Conservation (phyloP, 2,797 vertebrate genomes). For the Arctocebus calabarensis region DNA sequence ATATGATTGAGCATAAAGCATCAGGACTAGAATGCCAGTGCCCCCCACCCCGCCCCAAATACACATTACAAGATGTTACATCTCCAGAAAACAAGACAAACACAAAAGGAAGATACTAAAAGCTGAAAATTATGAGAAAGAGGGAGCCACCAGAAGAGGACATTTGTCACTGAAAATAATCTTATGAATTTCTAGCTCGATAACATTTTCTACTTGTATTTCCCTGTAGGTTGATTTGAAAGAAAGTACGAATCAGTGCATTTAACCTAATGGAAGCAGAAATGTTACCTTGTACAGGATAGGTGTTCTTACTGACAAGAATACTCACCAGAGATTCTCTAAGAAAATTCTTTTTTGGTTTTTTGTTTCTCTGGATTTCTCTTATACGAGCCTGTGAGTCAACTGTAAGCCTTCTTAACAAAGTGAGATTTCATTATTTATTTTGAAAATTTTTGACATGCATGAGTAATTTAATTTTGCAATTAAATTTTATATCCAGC, state of each 20-base stretch:
- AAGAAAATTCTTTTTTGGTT: background rate
- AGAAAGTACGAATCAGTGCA: slow-evolving; percentile 19
- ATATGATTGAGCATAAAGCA: background rate
- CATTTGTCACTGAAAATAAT: background rate
- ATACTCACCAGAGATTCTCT: slow-evolving; percentile 14
- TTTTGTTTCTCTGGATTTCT: background rate
- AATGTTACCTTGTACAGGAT: background rate
- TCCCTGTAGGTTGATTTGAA: background rate
- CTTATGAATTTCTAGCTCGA: background rate
- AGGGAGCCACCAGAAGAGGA: fast-evolving
- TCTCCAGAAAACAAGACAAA: slow-evolving; percentile 3
- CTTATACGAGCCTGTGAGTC: background rate
- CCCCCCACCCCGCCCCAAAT: background rate
- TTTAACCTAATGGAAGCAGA: background rate
- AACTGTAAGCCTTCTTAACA: slow-evolving; percentile 35
- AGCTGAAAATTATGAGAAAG: background rate
- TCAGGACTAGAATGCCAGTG: background rate
- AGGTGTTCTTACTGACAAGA: background rate
- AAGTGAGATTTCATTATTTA: slow-evolving; percentile 49
- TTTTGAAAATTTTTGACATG: background rate
- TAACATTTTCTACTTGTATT: slow-evolving; percentile 40
- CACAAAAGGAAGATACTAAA: background rate
- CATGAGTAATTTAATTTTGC: slow-evolving; percentile 59
- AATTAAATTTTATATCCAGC: slow-evolving; percentile 65
- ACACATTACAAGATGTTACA: background rate